These are phyloP conservation scores for Sarcophilus harrisii DNA, from an alignment of 2,797 vertebrate genomes.

Conservation along the genomic window DNA sequence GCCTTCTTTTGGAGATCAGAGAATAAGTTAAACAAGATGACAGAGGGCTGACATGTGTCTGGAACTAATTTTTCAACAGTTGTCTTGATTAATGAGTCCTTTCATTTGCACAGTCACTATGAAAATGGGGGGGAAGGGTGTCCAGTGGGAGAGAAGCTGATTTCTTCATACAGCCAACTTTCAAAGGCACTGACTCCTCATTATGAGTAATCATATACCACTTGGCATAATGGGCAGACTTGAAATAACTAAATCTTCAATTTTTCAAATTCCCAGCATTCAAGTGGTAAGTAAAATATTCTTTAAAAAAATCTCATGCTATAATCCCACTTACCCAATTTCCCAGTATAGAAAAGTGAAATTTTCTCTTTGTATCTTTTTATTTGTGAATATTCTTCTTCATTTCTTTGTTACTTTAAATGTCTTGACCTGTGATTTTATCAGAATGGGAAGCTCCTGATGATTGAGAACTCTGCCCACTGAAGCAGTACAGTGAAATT, in stretches of 20 bases:
- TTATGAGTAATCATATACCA: constrained; percentile 85
- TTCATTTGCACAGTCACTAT: constrained; percentile 81
- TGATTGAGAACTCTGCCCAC: constrained; percentile 19
- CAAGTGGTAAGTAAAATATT: constrained; percentile 78
- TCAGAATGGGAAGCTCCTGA: background rate
- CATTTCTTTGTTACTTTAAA: background rate
- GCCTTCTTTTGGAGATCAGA: constrained; percentile 31
- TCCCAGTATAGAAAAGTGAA: constrained; percentile 56
- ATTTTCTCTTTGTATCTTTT: constrained; percentile 59
- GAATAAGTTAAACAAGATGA: constrained; percentile 66
- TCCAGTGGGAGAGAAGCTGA: constrained; percentile 42
- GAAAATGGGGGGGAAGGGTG: constrained; percentile 65
- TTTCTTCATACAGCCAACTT: constrained; percentile 82
- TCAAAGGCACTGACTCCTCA: constrained; percentile 83
- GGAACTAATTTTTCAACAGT: constrained; percentile 79
- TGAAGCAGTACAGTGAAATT: constrained; percentile 23
- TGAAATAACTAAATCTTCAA: constrained; percentile 79
- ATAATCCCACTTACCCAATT: constrained; percentile 73
- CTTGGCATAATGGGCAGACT: constrained; percentile 80
- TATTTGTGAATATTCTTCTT: constrained; percentile 51
- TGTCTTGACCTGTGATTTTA: background rate
- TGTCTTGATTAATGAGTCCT: constrained; percentile 84
- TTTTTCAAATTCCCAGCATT: constrained; percentile 78
- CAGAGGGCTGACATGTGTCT: constrained; percentile 67
- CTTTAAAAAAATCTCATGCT: constrained; percentile 73